Conservation (phyloP, 2,888 invertebrate species). For the Nezara viridula region DNA sequence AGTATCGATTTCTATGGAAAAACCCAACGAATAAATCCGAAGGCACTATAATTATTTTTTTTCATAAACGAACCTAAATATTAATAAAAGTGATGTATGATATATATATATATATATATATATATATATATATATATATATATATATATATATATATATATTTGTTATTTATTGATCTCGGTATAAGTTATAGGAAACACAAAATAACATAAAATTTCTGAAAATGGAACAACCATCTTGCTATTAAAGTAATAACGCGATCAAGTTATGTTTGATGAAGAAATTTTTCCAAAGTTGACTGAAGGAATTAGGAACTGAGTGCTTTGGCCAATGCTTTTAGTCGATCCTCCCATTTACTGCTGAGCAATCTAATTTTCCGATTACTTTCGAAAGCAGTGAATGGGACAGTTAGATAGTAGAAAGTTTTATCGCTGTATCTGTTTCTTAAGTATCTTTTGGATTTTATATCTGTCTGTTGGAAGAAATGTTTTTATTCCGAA, state of each 20-base stretch:
- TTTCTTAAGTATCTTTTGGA: neutral
- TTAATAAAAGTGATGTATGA: no score
- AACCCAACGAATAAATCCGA: no score
- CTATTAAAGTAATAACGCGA: neutral
- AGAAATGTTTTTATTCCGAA: neutral
- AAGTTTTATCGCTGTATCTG: neutral
- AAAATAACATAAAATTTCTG: neutral
- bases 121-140: no score
- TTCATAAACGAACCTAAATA: no score
- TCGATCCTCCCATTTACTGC: neutral
- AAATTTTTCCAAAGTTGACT: slow-evolving; percentile 19
- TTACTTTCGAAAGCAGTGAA: neutral
- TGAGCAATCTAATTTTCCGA: slow-evolving; percentile 19
- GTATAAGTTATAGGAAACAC: neutral
- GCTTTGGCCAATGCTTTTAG: slow-evolving; percentile 18
- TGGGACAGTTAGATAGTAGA: neutral
- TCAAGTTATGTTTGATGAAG: slow-evolving; percentile 29
- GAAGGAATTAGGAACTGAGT: slow-evolving; percentile 2
- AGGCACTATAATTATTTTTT: no score
- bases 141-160: neutral
- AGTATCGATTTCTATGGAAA: no score
- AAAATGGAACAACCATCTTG: neutral
- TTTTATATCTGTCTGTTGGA: neutral
- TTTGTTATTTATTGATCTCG: neutral
- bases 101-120: no score